A percentile compares a stretch with the other conserved stretches of the same genome.
Evolutionary conservation across 2,113 vertebrate species (phyloP).

Genomic region (Loxodonta africana): DNA sequence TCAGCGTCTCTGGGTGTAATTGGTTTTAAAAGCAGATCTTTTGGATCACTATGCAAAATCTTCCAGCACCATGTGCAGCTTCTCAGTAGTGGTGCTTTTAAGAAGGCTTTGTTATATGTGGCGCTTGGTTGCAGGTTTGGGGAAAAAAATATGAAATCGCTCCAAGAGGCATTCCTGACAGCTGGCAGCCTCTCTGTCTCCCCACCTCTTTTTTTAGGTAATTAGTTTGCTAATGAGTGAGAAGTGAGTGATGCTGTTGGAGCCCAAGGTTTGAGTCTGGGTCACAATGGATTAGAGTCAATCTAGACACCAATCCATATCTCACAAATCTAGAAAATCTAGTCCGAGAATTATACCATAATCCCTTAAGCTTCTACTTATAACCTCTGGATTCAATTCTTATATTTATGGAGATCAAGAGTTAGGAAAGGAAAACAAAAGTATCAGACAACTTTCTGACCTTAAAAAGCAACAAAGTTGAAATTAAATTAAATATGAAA

Average conservation of each 20-base stretch:
- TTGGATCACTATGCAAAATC: background rate
- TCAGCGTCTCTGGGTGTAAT: background rate
- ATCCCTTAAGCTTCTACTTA: background rate
- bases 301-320: background rate
- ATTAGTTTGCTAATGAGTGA: conserved; percentile 47
- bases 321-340: conserved; percentile 38
- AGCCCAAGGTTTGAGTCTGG: background rate
- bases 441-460: background rate
- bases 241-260: background rate
- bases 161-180: conserved; percentile 17
- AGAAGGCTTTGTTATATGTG: background rate
- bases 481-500: conserved; percentile 55
- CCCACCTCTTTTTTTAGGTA: background rate
- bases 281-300: background rate
- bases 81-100: conserved; percentile 1
- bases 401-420: conserved; percentile 24
- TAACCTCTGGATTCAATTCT: conserved; percentile 4
- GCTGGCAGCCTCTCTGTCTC: conserved; percentile 15
- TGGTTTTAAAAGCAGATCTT: conserved; percentile 18
- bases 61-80: background rate
- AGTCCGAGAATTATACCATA: conserved; percentile 24
- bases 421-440: background rate
- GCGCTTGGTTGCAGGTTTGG: background rate
- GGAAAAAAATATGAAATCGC: background rate
- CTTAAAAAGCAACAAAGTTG: conserved; percentile 44